phyloP scores from a whole-genome alignment of 2,113 vertebrate species.

The Parotia lawesii region DNA sequence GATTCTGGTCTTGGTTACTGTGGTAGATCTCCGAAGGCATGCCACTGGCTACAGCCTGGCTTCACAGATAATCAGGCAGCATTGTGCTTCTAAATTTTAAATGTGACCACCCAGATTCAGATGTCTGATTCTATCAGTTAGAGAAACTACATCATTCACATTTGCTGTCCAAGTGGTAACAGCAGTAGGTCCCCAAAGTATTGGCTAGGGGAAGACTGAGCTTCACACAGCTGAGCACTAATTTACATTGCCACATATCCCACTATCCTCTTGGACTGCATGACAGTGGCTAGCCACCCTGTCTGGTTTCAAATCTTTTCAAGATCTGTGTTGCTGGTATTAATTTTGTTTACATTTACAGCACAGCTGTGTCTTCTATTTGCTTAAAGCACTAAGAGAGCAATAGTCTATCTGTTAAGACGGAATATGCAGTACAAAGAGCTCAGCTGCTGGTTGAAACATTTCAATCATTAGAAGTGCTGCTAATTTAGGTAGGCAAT shows the following conservation, averaged over 20 bases:
- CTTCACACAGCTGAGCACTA: not conserved
- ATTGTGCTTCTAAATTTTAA: not conserved
- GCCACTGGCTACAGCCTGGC: not conserved
- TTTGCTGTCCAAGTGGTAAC: not conserved
- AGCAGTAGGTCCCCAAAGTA: not conserved
- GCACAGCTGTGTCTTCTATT: not conserved
- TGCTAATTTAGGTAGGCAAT: slow-evolving; percentile 22
- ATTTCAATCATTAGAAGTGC: not conserved
- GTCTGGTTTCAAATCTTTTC: not conserved
- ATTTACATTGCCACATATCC: not conserved
- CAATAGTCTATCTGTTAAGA: not conserved
- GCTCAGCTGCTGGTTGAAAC: slow-evolving; percentile 23
- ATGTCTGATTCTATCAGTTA: not conserved
- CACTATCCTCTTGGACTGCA: not conserved
- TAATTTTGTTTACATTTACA: slow-evolving; percentile 28
- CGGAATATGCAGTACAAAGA: not conserved
- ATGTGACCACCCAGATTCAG: not conserved
- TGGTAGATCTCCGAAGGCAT: not conserved
- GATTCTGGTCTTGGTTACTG: not conserved
- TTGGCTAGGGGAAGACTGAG: not conserved
- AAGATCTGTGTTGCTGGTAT: not conserved
- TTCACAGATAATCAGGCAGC: not conserved
- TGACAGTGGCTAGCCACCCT: not conserved
- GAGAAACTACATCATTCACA: not conserved
- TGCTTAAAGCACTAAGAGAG: not conserved